Base-by-base conservation (phyloP, 2,113 vertebrate genomes). In the Hylia prasina region DNA sequence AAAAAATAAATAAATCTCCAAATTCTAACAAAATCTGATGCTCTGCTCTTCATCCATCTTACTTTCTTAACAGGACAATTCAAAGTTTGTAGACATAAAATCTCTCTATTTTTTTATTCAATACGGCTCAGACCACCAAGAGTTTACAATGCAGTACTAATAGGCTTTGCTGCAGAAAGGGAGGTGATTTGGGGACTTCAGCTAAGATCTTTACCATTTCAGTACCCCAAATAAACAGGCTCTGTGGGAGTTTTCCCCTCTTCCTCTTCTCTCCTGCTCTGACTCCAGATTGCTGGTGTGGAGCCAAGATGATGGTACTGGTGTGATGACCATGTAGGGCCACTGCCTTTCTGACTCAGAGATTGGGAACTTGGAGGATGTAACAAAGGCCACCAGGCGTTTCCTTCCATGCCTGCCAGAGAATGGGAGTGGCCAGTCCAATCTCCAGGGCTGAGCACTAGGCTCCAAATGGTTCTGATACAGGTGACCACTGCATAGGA, bases 311-410 rank as follows among this genome's bases (percentile, higher is more conserved):
- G 93, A 91, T 83, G 88, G 64, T 45, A 69, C 45, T 51, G 23
- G 11, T 65, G 77, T 40, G 47, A 84, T 89, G 72, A 70, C 88
- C 78, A 75, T 75, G 73, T 81, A 91, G 77, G 78, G 72, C 57
- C 53, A 48, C 83, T 70, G 89, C 56, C 53, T 79, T 89, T 94
- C 83, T 93, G 87, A 93, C 83, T 85, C 87, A 91, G 39, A 71
- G n/a, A 45, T 0, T 3, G 13, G 61, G 61, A 95, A 82, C 57
- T 76, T 2, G 0, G 24, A 69, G 54, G 27, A 5, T 48, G 37
- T 20, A 45, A 64, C 39, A 28, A 53, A 65, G 14, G 84, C n/a
- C 72, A 93, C 31, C 45, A 77, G 47, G 54, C 45, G 0, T 51
- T 84, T 87, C 85, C 73, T 82, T 50, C 64, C 64, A 2, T 35